A percentile compares a stretch with the other conserved stretches of the same genome.
Conservation (phyloP, 2,113 vertebrate species). For the Colinus virginianus region DNA sequence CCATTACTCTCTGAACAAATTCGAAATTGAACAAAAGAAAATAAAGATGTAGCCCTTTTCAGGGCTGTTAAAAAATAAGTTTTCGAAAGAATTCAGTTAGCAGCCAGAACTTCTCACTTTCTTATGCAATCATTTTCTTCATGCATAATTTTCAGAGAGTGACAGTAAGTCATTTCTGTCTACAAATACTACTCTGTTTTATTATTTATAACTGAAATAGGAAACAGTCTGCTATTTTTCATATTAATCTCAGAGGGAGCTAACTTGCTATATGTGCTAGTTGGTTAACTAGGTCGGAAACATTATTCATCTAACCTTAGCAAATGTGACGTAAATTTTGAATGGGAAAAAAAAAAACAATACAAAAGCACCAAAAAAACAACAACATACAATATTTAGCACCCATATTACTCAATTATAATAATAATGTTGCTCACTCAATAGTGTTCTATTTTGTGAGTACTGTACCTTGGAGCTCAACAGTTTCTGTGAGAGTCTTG, state of each 20-base stretch:
- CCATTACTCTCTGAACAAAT: background rate
- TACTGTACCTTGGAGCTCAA: background rate
- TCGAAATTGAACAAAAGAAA: background rate
- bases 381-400: background rate
- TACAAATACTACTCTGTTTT: background rate
- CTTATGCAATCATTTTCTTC: background rate
- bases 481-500: background rate
- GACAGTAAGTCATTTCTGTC: background rate
- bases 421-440: background rate
- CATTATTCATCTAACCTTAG: conserved; percentile 31
- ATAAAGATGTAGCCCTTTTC: background rate
- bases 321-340: background rate
- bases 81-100: background rate
- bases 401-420: background rate
- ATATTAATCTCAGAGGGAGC: background rate
- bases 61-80: background rate
- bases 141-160: background rate
- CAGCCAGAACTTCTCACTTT: background rate
- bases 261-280: background rate
- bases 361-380: background rate
- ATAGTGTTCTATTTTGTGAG: background rate
- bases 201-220: background rate
- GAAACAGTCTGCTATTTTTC: background rate
- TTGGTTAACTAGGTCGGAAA: conserved; percentile 29
- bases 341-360: background rate